Conservation (phyloP, 2,888 invertebrate species). For the Polymixis flavicincta region DNA sequence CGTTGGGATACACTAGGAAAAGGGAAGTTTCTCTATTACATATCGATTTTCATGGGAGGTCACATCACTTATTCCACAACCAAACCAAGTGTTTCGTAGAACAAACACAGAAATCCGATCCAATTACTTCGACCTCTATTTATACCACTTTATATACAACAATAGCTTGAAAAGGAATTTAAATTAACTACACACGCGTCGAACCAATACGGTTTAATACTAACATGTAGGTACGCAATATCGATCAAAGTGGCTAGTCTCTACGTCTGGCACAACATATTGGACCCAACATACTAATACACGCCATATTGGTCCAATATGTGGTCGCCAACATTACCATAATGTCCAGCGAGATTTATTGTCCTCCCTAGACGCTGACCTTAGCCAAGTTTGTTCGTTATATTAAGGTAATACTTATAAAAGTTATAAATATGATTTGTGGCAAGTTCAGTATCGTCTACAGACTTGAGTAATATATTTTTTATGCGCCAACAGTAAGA, state of each 20-base stretch:
- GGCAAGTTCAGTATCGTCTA: conserved; percentile 55
- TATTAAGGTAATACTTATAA: conserved; percentile 62
- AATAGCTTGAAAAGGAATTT: conserved; percentile 52
- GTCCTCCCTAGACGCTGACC: conserved; percentile 61
- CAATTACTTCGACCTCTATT: conserved; percentile 9
- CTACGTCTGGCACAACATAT: conserved; percentile 35
- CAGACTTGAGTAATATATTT: conserved; percentile 43
- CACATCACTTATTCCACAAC: neutral
- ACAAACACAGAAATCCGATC: neutral
- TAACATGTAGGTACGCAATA: conserved; percentile 36
- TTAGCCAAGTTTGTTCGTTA: conserved; percentile 45
- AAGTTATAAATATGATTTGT: conserved; percentile 65
- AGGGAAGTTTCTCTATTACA: neutral
- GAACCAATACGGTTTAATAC: conserved; percentile 34
- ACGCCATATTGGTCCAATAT: conserved; percentile 58
- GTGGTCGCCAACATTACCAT: conserved; percentile 65
- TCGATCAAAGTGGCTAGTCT: conserved; percentile 37
- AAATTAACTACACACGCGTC: conserved; percentile 47
- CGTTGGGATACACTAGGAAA: neutral
- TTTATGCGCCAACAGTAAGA: conserved; percentile 26
- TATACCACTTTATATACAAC: conserved; percentile 26
- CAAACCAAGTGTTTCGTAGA: conserved; percentile 6
- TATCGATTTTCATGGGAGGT: neutral
- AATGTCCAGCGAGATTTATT: conserved; percentile 64
- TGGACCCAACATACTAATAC: conserved; percentile 49